Evolutionary conservation across 2,797 vertebrate genomes (phyloP).

Genomic region (Echiichthys vipera): DNA sequence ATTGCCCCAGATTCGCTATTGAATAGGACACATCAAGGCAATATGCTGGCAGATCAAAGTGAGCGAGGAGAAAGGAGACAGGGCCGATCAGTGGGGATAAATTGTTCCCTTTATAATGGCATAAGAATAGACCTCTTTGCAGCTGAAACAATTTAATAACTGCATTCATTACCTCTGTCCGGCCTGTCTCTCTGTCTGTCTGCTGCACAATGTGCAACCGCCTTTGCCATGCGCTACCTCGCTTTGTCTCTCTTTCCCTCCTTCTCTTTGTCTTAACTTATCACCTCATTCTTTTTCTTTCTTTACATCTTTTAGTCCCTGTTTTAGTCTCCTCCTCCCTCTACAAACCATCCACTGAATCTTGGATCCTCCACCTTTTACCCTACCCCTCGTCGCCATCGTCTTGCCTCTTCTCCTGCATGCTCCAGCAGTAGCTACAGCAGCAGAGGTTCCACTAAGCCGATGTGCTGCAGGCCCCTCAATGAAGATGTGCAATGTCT

Average conservation of each 20-base stretch:
- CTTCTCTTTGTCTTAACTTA: slow-evolving; percentile 82
- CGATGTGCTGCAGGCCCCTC: slow-evolving; percentile 87
- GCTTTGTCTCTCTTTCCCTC: slow-evolving; percentile 83
- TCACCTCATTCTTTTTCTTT: slow-evolving; percentile 60
- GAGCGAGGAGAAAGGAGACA: slow-evolving; percentile 95
- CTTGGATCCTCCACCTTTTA: slow-evolving; percentile 49
- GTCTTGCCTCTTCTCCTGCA: slow-evolving; percentile 29
- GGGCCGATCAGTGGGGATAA: slow-evolving; percentile 99
- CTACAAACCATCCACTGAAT: slow-evolving; percentile 13
- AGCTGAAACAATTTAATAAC: slow-evolving; percentile 99
- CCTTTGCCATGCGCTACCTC: slow-evolving; percentile 60
- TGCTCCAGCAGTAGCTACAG: slow-evolving; percentile 81
- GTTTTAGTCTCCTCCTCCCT: slow-evolving; percentile 32
- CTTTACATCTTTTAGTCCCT: slow-evolving; percentile 35
- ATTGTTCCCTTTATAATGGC: slow-evolving; percentile 99
- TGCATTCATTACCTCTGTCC: slow-evolving; percentile 97
- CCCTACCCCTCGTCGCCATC: slow-evolving; percentile 18
- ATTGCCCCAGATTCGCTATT: slow-evolving; percentile 99
- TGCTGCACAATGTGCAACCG: slow-evolving; percentile 73
- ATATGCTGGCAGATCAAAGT: slow-evolving; percentile 99
- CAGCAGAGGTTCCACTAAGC: slow-evolving; percentile 89
- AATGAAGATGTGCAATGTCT: slow-evolving; percentile 96
- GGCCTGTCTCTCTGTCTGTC: slow-evolving; percentile 85
- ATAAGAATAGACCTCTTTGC: slow-evolving; percentile 99
- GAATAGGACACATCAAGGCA: slow-evolving; percentile 99